Evolutionary conservation across 2,888 invertebrate genomes (phyloP).

Genomic region (Diabrotica balteata): DNA sequence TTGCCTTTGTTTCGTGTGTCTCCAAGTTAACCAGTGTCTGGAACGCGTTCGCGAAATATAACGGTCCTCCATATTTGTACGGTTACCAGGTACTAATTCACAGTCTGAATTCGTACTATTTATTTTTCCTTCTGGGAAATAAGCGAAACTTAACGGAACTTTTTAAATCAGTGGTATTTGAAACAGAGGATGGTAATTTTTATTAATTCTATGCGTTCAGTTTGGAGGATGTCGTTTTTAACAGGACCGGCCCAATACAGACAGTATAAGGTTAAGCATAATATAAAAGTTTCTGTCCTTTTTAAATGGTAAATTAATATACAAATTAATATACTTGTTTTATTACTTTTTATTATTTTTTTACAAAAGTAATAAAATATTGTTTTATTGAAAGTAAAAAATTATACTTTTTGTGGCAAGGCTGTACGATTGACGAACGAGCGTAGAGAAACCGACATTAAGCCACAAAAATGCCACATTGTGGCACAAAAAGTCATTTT

Average conservation of each 20-base stretch:
- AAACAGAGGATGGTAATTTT: background rate
- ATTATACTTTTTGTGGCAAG: too few species aligned
- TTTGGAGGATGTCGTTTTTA: background rate
- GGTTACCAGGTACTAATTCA: slow-evolving; percentile 15
- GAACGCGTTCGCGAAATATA: slow-evolving; percentile 3
- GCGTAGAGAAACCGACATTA: too few species aligned
- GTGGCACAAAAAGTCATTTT: too few species aligned
- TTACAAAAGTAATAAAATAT: too few species aligned
- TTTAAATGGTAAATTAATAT: too few species aligned
- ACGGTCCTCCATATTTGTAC: slow-evolving; percentile 2
- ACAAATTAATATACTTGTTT: too few species aligned
- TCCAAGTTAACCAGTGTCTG: background rate
- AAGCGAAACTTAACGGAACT: background rate
- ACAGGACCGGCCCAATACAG: background rate
- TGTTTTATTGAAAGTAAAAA: too few species aligned
- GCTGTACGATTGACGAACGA: too few species aligned
- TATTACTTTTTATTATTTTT: too few species aligned
- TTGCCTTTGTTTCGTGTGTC: background rate
- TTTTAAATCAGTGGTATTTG: background rate
- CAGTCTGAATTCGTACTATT: slow-evolving; percentile 10
- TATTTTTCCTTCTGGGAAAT: slow-evolving; percentile 10
- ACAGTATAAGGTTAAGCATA: too few species aligned
- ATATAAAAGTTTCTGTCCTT: too few species aligned
- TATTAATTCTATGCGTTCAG: background rate
- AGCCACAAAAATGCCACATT: too few species aligned